A percentile compares a stretch with the other conserved stretches of the same genome.
phyloP scores from a whole-genome alignment of 2,113 vertebrate genomes.

The Toxotes jaculatrix region DNA sequence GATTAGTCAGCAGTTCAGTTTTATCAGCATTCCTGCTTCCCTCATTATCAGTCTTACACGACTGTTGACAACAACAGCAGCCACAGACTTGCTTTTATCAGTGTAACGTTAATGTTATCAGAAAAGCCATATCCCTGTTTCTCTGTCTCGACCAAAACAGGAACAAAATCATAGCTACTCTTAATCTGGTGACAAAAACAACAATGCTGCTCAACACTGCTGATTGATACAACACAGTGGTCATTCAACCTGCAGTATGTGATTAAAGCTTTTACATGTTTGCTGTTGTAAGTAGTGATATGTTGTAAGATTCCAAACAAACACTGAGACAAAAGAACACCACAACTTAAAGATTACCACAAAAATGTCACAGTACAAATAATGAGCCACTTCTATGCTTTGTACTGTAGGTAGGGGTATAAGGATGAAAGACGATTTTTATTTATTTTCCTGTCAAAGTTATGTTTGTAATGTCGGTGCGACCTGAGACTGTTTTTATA shows the following conservation, averaged over 20 bases:
- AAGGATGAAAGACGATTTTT: neutral
- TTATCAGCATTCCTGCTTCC: slow-evolving; percentile 55
- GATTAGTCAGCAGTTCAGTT: slow-evolving; percentile 24
- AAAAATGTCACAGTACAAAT: neutral
- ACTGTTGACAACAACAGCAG: slow-evolving; percentile 36
- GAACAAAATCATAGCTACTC: slow-evolving; percentile 34
- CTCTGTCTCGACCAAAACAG: slow-evolving; percentile 21
- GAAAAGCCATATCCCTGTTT: slow-evolving; percentile 45
- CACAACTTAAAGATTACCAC: neutral
- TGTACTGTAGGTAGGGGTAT: neutral
- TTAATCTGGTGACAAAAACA: slow-evolving; percentile 2
- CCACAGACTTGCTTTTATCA: slow-evolving; percentile 34
- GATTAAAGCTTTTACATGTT: neutral
- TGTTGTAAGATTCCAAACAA: neutral
- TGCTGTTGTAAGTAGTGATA: no score
- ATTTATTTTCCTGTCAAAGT: neutral
- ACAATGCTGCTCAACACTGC: neutral
- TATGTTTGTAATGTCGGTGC: neutral
- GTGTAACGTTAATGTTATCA: slow-evolving; percentile 28
- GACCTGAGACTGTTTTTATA: neutral
- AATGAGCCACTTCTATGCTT: neutral
- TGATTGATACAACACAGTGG: neutral
- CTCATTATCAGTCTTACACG: slow-evolving; percentile 30
- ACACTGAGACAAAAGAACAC: neutral
- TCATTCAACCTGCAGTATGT: neutral